Evolutionary conservation across 2,888 invertebrate genomes (phyloP).

Genomic region (Caenorhabditis macrosperma): DNA sequence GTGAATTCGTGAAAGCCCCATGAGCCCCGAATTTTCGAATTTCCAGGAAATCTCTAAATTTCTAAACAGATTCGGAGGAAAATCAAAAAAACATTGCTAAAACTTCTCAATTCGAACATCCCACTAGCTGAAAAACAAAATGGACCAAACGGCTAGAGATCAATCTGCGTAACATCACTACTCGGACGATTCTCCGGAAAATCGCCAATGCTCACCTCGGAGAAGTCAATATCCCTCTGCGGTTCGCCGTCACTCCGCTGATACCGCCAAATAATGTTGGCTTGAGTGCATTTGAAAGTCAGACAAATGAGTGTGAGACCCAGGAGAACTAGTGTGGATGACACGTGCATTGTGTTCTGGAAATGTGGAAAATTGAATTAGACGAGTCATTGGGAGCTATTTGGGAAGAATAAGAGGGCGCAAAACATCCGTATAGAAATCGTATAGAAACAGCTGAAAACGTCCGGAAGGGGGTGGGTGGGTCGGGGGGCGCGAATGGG

Average conservation of each 20-base stretch:
- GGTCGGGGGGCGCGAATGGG: too few species aligned
- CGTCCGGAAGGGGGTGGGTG: neutral
- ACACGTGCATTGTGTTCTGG: neutral
- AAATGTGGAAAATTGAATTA: neutral
- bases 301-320: neutral
- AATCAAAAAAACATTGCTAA: too few species aligned
- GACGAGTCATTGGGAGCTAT: neutral
- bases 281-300: constrained; percentile 4
- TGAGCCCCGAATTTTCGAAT: too few species aligned
- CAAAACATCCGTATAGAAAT: neutral
- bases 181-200: neutral
- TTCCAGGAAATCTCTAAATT: too few species aligned
- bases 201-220: constrained; percentile 14
- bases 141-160: too few species aligned
- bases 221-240: constrained; percentile 43
- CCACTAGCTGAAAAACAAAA: neutral
- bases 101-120: too few species aligned
- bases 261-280: constrained; percentile 38
- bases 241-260: constrained; percentile 29
- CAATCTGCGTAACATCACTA: neutral
- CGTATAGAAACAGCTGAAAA: neutral
- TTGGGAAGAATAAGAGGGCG: neutral
- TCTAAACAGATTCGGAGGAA: too few species aligned
- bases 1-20: too few species aligned
- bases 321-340: neutral